phyloP scores from a whole-genome alignment of 2,888 invertebrate species.

The Athalia cordata region DNA sequence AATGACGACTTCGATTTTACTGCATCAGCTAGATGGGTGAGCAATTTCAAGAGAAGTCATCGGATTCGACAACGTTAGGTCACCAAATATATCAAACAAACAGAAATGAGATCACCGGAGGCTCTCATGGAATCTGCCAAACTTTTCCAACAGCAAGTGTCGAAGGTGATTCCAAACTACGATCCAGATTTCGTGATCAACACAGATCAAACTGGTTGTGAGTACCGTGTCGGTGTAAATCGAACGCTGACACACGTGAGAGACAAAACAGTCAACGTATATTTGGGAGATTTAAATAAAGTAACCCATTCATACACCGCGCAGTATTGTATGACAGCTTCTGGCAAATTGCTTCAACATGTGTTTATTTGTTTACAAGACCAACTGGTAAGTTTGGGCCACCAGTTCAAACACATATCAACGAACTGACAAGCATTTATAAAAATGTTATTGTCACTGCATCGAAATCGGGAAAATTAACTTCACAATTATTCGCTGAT shows the following conservation, averaged over 20 bases:
- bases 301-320: conserved; percentile 53
- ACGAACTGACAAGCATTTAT: conserved; percentile 48
- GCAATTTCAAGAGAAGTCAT: background rate
- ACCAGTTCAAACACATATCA: conserved; percentile 46
- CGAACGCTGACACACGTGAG: conserved; percentile 25
- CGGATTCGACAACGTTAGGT: background rate
- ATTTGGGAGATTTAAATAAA: conserved; percentile 49
- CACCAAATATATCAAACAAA: background rate
- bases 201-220: conserved; percentile 38
- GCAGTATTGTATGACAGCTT: conserved; percentile 50
- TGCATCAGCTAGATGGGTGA: conserved; percentile 19
- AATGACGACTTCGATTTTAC: conserved; percentile 25
- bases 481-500: conserved; percentile 44
- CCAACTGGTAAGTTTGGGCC: conserved; percentile 49
- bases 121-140: background rate
- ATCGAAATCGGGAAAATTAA: conserved; percentile 54
- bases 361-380: conserved; percentile 53
- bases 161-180: conserved; percentile 26
- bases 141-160: conserved; percentile 36
- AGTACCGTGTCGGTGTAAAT: conserved; percentile 27
- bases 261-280: conserved; percentile 48
- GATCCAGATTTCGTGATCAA: conserved; percentile 27
- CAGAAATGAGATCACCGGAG: too few relatives aligned
- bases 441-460: conserved; percentile 47
- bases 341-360: conserved; percentile 50